Base-by-base conservation (phyloP, 2,888 invertebrate genomes). In the Watsonalla binaria region DNA sequence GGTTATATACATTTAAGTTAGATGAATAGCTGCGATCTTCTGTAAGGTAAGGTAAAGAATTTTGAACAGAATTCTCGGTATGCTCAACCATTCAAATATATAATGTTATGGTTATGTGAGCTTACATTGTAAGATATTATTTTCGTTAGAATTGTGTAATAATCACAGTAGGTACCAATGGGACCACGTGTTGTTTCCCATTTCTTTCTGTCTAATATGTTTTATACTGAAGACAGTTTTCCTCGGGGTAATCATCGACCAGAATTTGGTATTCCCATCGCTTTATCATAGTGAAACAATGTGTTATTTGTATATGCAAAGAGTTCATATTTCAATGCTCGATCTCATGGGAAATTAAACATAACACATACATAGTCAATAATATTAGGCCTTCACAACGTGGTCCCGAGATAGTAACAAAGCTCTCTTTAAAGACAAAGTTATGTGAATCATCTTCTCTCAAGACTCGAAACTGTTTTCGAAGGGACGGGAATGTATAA, bases 291-390 rank as follows among this genome's bases (percentile, higher is more conserved):
- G 56, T 46, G 59, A 56, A 58, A 54, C 55, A 55, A 54, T 56
- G 55, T 58, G 59, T 58, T 57, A 59, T 62, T 24, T 61, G 59
- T 62, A 60, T 62, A 51, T 67, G 61, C 57, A 59, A 62, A 63
- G 50, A 56, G 37, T 55, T 57, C 39, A 14, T 39, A 49, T 37
- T 49, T 37, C 37, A 34, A 37, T 62, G 63, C 61, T 59, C 60
- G 60, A 61, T 66, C 83, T 74, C 76, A 9, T 54, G 85, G 82
- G 85, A 86, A 85, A 86, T 86, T 82, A 76, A 70, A 68, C 68
- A 65, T 24, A 24, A 24, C 24, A 24, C 24, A 24, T 24, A 24
- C 24, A 24, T 24, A 24, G 24, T 1, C 24, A 24, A 24, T 24
- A 24, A 24, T 24, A 24, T 24, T 24, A 24, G 24, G 24, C 24